Conservation (phyloP, 2,113 vertebrate species). For the Craseonycteris thonglongyai region DNA sequence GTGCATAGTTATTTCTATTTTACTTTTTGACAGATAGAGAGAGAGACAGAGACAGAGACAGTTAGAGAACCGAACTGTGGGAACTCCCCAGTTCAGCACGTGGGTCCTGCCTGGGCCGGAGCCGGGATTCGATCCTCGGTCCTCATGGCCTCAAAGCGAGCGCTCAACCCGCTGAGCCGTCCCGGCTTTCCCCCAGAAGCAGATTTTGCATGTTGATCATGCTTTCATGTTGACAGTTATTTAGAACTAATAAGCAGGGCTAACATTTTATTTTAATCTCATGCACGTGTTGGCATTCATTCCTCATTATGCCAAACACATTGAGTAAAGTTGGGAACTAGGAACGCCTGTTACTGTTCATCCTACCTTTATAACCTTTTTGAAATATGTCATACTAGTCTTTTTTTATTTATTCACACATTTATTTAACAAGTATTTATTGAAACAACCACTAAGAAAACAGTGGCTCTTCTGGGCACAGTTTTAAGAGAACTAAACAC, state of each 20-base stretch:
- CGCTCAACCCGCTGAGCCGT: too few species aligned
- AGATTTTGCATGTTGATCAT: not conserved
- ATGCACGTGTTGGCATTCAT: not conserved
- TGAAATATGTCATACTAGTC: not conserved
- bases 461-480: not conserved
- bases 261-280: not conserved
- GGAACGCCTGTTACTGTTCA: not conserved
- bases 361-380: not conserved
- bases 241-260: not conserved
- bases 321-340: not conserved
- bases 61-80: too few species aligned
- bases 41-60: too few species aligned
- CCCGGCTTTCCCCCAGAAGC: too few species aligned
- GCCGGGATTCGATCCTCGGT: too few species aligned
- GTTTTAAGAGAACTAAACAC: not conserved
- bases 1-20: too few species aligned
- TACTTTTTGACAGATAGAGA: too few species aligned
- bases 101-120: too few species aligned
- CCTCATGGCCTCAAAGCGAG: too few species aligned
- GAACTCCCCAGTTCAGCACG: too few species aligned
- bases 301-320: not conserved
- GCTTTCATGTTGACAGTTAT: not conserved
- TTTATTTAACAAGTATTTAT: not conserved
- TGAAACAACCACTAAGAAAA: not conserved
- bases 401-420: not conserved